These are phyloP conservation scores for Cherax destructor DNA, from an alignment of 1,140 invertebrate genomes.

Conservation along the genomic window DNA sequence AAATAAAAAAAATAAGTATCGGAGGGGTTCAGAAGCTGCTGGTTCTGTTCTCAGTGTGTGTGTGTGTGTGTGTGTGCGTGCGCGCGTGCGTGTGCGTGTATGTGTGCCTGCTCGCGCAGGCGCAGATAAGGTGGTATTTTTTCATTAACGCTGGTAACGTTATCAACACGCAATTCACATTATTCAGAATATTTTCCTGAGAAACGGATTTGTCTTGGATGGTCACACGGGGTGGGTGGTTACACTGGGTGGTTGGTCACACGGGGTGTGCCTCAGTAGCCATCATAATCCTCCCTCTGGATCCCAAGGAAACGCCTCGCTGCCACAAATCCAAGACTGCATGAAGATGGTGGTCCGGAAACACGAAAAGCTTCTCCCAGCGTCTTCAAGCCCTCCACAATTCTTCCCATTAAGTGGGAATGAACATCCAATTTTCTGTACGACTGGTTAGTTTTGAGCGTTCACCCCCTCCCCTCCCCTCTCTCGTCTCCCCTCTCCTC, in stretches of 20 bases:
- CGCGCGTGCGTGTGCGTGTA: not conserved
- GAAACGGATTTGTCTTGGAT: no score
- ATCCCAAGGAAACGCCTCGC: no score
- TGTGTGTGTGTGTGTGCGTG: constrained; percentile 29
- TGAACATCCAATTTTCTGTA: constrained; percentile 45
- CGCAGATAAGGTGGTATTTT: no score
- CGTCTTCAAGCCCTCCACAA: constrained; percentile 13
- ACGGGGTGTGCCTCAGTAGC: no score
- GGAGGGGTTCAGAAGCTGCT: not conserved
- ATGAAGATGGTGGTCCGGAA: not conserved
- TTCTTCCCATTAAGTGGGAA: constrained; percentile 53
- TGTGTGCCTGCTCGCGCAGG: no score
- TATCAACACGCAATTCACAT: no score
- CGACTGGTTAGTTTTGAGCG: constrained; percentile 33
- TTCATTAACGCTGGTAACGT: no score
- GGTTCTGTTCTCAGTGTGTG: not conserved
- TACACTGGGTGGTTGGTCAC: no score
- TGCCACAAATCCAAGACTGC: not conserved
- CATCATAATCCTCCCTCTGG: no score
- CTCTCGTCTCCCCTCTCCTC: not conserved
- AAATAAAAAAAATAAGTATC: not conserved
- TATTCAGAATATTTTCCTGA: no score
- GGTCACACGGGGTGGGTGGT: no score
- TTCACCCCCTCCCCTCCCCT: not conserved
- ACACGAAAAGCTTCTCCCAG: not conserved